Base-by-base conservation (phyloP, 2,888 invertebrate species). In the Spodoptera littoralis region DNA sequence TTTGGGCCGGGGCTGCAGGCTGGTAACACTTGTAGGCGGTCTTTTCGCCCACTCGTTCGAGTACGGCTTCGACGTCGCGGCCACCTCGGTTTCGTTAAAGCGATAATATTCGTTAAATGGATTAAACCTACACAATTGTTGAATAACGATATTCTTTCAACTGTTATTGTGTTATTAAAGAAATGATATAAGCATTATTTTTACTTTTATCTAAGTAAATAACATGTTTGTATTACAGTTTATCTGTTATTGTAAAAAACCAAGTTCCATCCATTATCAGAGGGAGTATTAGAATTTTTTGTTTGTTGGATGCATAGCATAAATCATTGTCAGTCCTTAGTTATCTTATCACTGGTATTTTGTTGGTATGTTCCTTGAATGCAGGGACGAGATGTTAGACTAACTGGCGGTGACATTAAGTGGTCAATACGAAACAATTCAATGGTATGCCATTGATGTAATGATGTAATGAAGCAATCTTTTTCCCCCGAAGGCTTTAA, bases 91-190 rank as follows among this genome's bases (percentile, higher is more conserved):
- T 82, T 83, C 72, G 82, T 79, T 90, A 89, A 88, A 88, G 84
- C 89, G 86, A 89, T 91, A 88, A 87, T 89, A 90, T 88, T 88
- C 78, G 74, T 84, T 93, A 92, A 93, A 84, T 84, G 90, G 92
- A 92, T 93, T 92, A 90, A 78, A 76, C 79, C 73, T 72, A 81
- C 81, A 76, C 81, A 60, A 56, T 49, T 46, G 60, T 59, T 50
- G 48, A 64, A 48, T 53, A 56, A 48, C 44, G 24, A 11, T 36
- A 44, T 53, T 48, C 59, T 48, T 64, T 53, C 50, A 59, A 65
- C 47, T 68, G 57, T 64, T 58, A 42, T 49, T 60, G 53, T 69
- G 62, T 58, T 8, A 60, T 64, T 45, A 53, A 11, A 47, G n/a
- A n/a, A 49, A 64, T 58, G 43, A n/a, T 48, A 43, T 27, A 9